A percentile compares a stretch with the other conserved stretches of the same genome.
phyloP scores from a whole-genome alignment of 2,888 invertebrate genomes.

The Eucera pruinosa region DNA sequence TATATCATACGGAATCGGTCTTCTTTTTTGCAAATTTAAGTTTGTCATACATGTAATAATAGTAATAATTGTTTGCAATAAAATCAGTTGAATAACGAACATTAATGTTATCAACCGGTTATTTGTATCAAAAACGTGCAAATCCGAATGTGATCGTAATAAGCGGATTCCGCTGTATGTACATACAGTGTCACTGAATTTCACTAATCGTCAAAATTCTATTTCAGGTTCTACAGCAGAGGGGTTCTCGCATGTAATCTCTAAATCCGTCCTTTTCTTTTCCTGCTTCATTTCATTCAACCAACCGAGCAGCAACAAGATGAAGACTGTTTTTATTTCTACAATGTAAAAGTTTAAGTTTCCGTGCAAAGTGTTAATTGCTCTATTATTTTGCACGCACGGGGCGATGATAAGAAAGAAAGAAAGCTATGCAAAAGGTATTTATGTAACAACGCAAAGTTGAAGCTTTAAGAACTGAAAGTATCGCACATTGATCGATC shows the following conservation, averaged over 20 bases:
- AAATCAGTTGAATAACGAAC: too few relatives aligned
- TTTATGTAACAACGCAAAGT: slow-evolving; percentile 60
- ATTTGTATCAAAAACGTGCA: too few relatives aligned
- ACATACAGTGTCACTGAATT: slow-evolving; percentile 43
- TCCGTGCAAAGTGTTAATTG: slow-evolving; percentile 43
- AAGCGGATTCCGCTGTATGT: too few relatives aligned
- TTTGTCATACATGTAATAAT: too few relatives aligned
- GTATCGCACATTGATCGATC: slow-evolving; percentile 47
- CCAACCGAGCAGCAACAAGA: slow-evolving; percentile 75
- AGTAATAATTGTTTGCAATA: too few relatives aligned
- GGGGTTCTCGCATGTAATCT: slow-evolving; percentile 95
- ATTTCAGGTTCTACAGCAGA: slow-evolving; percentile 92
- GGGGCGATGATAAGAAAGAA: slow-evolving; percentile 43
- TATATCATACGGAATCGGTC: too few relatives aligned
- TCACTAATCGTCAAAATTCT: slow-evolving; percentile 71
- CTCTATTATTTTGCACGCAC: slow-evolving; percentile 47
- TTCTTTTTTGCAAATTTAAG: too few relatives aligned
- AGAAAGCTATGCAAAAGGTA: slow-evolving; percentile 55
- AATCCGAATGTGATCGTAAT: too few relatives aligned
- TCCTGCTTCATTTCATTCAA: slow-evolving; percentile 72
- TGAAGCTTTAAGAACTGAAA: slow-evolving; percentile 65
- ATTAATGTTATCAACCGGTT: too few relatives aligned
- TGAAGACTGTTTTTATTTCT: slow-evolving; percentile 77
- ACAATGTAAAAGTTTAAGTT: slow-evolving; percentile 67
- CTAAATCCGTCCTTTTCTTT: slow-evolving; percentile 75